A percentile compares a stretch with the other conserved stretches of the same genome.
Conservation (phyloP, 2,888 invertebrate genomes). For the Latrodectus elegans region DNA sequence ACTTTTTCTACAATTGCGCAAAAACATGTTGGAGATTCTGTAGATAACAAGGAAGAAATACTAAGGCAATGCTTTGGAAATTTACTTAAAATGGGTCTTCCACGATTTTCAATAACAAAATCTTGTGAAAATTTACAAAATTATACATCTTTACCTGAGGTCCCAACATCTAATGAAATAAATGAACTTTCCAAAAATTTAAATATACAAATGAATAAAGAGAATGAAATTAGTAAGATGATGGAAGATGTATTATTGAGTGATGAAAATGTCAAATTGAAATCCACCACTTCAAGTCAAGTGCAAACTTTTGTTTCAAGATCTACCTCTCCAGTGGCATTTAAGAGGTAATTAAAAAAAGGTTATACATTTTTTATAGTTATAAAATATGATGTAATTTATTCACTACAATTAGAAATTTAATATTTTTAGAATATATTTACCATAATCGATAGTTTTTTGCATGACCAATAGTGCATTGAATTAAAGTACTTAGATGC, state of each 20-base stretch:
- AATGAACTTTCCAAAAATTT: too few relatives aligned
- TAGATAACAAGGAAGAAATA: constrained; percentile 65
- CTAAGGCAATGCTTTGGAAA: constrained; percentile 57
- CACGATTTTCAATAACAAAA: not conserved
- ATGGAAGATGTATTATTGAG: not conserved
- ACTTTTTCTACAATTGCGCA: constrained; percentile 46
- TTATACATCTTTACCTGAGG: too few relatives aligned
- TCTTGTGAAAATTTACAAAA: too few relatives aligned
- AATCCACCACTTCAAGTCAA: too few relatives aligned
- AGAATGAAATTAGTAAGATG: constrained; percentile 24
- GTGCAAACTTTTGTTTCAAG: not conserved
- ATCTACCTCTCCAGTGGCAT: constrained; percentile 29
- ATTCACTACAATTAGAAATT: not conserved
- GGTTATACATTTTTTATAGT: too few relatives aligned
- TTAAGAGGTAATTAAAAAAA: constrained; percentile 38
- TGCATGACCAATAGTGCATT: too few relatives aligned
- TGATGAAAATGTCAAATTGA: too few relatives aligned
- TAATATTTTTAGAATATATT: constrained; percentile 2
- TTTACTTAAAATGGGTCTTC: constrained; percentile 16
- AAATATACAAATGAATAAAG: too few relatives aligned
- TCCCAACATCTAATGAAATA: too few relatives aligned
- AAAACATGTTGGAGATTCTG: constrained; percentile 54
- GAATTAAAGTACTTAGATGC: too few relatives aligned
- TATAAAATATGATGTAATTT: too few relatives aligned
- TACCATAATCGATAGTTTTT: not conserved